These are phyloP conservation scores for Mola mola DNA, from an alignment of 2,113 vertebrate species.

Conservation along the genomic window DNA sequence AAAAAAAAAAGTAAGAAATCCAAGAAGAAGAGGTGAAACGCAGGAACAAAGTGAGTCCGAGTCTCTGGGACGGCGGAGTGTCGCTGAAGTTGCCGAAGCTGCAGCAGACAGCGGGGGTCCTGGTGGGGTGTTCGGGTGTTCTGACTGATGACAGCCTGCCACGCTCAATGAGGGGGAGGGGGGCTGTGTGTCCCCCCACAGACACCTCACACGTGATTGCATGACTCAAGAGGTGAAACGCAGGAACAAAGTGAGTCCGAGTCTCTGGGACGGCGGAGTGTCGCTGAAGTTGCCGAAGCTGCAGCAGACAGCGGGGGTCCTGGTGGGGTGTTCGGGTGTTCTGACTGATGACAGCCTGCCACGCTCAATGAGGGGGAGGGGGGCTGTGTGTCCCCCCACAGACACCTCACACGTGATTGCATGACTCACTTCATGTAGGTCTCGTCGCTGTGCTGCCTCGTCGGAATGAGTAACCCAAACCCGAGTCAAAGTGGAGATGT, in stretches of 20 bases:
- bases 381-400: no score
- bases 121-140: constrained; percentile 38
- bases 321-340: constrained; percentile 38
- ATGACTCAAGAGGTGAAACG: constrained; percentile 20
- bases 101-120: constrained; percentile 46
- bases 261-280: constrained; percentile 12
- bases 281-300: constrained; percentile 35
- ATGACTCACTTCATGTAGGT: no score
- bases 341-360: constrained; percentile 44
- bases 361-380: constrained; percentile 10
- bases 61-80: constrained; percentile 12
- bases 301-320: constrained; percentile 46
- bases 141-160: constrained; percentile 44
- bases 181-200: no score
- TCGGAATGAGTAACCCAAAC: no score
- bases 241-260: neutral
- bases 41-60: neutral
- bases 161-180: constrained; percentile 10
- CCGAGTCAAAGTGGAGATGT: no score
- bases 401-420: no score
- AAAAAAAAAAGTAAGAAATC: no score
- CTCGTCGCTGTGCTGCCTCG: no score
- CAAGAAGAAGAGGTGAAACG: constrained; percentile 16
- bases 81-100: constrained; percentile 35
- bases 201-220: no score